These are phyloP conservation scores for Philereme transversata DNA, from an alignment of 2,888 invertebrate genomes.

Conservation along the genomic window DNA sequence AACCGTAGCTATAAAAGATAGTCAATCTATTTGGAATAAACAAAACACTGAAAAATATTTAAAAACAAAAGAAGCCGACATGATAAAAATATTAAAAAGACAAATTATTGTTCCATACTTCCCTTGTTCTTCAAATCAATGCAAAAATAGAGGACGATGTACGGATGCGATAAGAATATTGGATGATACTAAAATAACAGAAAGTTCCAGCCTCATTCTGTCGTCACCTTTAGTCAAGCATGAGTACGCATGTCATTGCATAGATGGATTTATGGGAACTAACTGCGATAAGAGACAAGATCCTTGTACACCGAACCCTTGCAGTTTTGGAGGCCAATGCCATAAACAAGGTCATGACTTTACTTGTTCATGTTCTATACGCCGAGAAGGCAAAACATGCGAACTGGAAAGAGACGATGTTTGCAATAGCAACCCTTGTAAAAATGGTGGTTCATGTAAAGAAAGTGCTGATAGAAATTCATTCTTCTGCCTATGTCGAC, in stretches of 20 bases:
- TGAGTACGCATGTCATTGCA: conserved; percentile 91
- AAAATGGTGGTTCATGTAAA: conserved; percentile 95
- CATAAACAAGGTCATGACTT: conserved; percentile 93
- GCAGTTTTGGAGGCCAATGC: conserved; percentile 93
- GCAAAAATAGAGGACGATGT: conserved; percentile 91
- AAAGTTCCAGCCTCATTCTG: conserved; percentile 91
- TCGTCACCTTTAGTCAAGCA: conserved; percentile 92
- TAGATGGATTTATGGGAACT: conserved; percentile 92
- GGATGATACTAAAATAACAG: conserved; percentile 88
- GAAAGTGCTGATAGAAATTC: conserved; percentile 94
- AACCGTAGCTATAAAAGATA: conserved; percentile 86
- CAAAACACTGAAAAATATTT: conserved; percentile 87
- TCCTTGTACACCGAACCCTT: conserved; percentile 95
- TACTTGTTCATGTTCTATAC: conserved; percentile 90
- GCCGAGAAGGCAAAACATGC: conserved; percentile 92
- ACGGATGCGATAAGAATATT: conserved; percentile 88
- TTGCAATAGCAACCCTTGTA: conserved; percentile 93
- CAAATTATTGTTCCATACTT: conserved; percentile 88
- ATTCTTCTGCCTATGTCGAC: conserved; percentile 95
- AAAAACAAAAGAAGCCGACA: conserved; percentile 85
- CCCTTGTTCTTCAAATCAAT: conserved; percentile 89
- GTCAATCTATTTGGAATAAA: conserved; percentile 85
- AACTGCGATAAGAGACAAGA: conserved; percentile 94
- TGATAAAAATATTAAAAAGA: conserved; percentile 86
- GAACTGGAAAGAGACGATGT: conserved; percentile 93